Conservation (phyloP, 1,140 invertebrate species). For the Drosophila carrolli region DNA sequence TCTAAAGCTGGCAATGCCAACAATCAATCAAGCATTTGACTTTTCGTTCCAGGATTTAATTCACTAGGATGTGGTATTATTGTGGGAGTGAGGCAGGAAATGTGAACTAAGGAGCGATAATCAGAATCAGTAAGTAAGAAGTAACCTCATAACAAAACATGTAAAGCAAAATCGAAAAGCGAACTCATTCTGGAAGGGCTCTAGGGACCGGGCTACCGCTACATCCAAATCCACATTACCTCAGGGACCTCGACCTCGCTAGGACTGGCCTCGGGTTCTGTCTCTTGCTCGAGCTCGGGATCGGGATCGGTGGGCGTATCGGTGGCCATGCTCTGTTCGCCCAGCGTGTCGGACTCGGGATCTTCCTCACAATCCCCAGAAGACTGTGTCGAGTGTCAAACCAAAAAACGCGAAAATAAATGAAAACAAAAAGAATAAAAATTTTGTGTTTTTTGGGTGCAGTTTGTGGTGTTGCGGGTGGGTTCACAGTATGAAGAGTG, state of each 20-base stretch:
- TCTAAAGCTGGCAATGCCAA: conserved; percentile 45
- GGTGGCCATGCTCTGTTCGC: conserved; percentile 67
- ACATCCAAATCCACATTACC: conserved; percentile 51
- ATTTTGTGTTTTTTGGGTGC: conserved; percentile 31
- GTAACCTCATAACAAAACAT: conserved; percentile 4
- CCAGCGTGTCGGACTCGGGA: conserved; percentile 56
- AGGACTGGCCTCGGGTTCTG: conserved; percentile 37
- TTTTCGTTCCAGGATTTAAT: conserved; percentile 9
- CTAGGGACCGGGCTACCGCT: conserved; percentile 16
- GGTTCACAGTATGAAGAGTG: conserved; percentile 38
- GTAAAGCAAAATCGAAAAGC: conserved; percentile 30
- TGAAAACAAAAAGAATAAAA: conserved; percentile 38
- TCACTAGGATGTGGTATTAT: background rate
- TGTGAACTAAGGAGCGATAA: conserved; percentile 8
- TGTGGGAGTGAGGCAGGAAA: conserved; percentile 2
- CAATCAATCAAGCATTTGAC: conserved; percentile 42
- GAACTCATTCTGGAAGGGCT: conserved; percentile 15
- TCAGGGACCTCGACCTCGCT: conserved; percentile 21
- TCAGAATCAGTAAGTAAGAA: conserved; percentile 21
- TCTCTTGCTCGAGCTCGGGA: conserved; percentile 21
- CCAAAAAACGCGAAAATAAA: conserved; percentile 38
- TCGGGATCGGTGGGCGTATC: conserved; percentile 70
- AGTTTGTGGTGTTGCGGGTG: conserved; percentile 14
- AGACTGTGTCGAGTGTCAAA: conserved; percentile 54
- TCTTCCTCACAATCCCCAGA: conserved; percentile 66